Conservation (phyloP, 2,113 vertebrate genomes). For the Salvelinus namaycush region DNA sequence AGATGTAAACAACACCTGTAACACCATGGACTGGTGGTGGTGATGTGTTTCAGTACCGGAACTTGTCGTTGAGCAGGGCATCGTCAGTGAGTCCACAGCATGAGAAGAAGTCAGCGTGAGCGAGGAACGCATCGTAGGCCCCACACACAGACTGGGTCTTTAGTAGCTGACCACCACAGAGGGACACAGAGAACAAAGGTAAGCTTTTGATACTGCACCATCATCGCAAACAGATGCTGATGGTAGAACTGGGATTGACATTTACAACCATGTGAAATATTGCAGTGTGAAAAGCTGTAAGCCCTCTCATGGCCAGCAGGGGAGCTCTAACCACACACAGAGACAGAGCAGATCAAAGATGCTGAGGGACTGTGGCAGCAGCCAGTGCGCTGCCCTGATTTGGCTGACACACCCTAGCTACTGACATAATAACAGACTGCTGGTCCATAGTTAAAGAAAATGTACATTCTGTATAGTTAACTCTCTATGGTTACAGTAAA, state of each 20-base stretch:
- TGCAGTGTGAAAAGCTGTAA: background rate
- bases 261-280: background rate
- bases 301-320: background rate
- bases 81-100: conserved; percentile 33
- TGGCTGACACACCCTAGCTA: background rate
- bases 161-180: conserved; percentile 29
- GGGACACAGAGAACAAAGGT: background rate
- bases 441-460: background rate
- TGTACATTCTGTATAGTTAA: background rate
- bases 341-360: background rate
- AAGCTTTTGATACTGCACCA: background rate
- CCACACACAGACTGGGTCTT: conserved; percentile 42
- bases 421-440: background rate
- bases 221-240: background rate
- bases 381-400: background rate
- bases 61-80: conserved; percentile 45
- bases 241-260: background rate
- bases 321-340: conserved; percentile 3
- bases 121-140: conserved; percentile 30
- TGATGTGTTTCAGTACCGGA: conserved; percentile 17
- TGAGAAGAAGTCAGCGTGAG: conserved; percentile 49
- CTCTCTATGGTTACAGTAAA: background rate
- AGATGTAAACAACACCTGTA: background rate
- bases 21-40: background rate
- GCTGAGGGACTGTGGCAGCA: background rate